phyloP scores from a whole-genome alignment of 2,113 vertebrate genomes.

The Chamaea fasciata region DNA sequence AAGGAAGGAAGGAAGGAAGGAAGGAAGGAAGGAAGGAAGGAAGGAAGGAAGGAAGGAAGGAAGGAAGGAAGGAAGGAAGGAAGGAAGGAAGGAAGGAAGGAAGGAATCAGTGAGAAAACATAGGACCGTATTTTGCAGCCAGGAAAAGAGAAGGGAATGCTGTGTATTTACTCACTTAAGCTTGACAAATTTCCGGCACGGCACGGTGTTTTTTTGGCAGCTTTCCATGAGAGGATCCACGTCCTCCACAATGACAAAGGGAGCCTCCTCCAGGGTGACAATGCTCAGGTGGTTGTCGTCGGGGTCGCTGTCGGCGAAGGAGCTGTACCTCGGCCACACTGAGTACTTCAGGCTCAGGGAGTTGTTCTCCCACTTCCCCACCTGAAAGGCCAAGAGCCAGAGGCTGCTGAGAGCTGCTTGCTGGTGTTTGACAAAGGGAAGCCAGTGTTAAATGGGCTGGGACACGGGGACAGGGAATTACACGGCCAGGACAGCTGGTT shows the following conservation, averaged over 20 bases:
- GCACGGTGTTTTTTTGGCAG: slow-evolving; percentile 95
- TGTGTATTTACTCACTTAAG: slow-evolving; percentile 80
- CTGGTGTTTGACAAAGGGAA: neutral
- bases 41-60: neutral
- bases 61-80: neutral
- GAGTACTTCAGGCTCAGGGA: slow-evolving; percentile 90
- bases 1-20: neutral
- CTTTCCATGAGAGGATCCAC: slow-evolving; percentile 93
- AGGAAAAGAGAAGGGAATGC: rapidly evolving
- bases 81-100: neutral
- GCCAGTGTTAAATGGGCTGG: neutral
- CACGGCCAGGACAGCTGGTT: neutral
- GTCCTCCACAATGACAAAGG: slow-evolving; percentile 96
- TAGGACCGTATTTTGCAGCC: neutral
- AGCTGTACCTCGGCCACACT: slow-evolving; percentile 94
- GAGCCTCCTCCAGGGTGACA: slow-evolving; percentile 96
- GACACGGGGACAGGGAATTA: neutral
- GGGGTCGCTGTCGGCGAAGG: slow-evolving; percentile 85
- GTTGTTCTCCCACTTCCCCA: slow-evolving; percentile 95
- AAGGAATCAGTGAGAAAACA: neutral
- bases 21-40: neutral
- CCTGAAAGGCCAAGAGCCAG: slow-evolving; percentile 70
- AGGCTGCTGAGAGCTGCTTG: neutral
- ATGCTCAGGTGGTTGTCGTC: slow-evolving; percentile 97
- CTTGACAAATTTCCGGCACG: slow-evolving; percentile 91